phyloP scores from a whole-genome alignment of 2,888 invertebrate species.

The Acleris emargana region DNA sequence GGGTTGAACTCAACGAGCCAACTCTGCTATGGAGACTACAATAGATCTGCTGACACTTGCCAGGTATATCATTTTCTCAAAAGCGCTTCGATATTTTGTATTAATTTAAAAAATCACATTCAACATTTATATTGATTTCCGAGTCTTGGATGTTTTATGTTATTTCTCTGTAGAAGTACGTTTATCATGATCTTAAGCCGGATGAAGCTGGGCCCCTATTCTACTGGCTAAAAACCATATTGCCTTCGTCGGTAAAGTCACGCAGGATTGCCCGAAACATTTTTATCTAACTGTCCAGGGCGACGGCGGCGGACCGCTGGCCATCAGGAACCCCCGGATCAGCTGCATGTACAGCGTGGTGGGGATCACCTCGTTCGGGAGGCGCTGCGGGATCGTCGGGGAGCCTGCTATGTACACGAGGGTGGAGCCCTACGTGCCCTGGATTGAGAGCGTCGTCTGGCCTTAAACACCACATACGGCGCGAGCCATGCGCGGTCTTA shows the following conservation, averaged over 20 bases:
- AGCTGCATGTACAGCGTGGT: constrained; percentile 66
- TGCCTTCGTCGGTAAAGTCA: too few species aligned
- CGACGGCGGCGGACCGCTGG: neutral
- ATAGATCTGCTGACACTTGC: constrained; percentile 4
- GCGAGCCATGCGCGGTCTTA: too few species aligned
- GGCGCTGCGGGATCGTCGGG: constrained; percentile 55
- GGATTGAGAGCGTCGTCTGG: constrained; percentile 85
- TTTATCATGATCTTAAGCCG: too few species aligned
- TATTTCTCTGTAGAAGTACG: too few species aligned
- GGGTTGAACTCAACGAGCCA: constrained; percentile 9
- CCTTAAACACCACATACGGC: too few species aligned
- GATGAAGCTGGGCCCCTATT: too few species aligned
- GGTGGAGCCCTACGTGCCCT: constrained; percentile 78
- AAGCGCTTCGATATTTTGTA: neutral
- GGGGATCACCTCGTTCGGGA: constrained; percentile 65
- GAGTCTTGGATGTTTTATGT: too few species aligned
- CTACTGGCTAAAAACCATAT: too few species aligned
- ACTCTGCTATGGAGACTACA: constrained; percentile 23
- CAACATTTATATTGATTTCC: neutral
- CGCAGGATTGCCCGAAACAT: too few species aligned
- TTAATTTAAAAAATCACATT: neutral
- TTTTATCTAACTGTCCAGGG: constrained; percentile 5
- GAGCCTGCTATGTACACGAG: constrained; percentile 83
- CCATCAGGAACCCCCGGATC: neutral
- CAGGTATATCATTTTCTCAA: neutral